Percentiles rank a stretch among this genome's conserved stretches.
Evolutionary conservation across 2,113 vertebrate genomes (phyloP).

Genomic region (Todiramphus chloris): DNA sequence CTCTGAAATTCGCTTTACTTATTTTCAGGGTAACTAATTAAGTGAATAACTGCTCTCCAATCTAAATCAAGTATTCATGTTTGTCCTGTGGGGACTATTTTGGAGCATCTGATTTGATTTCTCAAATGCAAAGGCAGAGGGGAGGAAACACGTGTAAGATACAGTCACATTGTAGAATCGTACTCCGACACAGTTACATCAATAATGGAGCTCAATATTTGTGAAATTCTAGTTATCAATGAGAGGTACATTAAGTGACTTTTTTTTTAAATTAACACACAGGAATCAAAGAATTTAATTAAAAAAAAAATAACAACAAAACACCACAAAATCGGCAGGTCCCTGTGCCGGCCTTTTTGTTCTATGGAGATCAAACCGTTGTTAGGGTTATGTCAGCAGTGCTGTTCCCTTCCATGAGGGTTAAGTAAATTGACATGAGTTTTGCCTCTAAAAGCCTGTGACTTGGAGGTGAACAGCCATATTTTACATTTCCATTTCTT

Average conservation of each 20-base stretch:
- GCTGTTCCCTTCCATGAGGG: not conserved
- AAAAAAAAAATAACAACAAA: not conserved
- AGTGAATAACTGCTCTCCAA: not conserved
- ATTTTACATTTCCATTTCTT: not conserved
- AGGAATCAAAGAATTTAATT: not conserved
- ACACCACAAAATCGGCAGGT: not conserved
- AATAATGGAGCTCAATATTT: not conserved
- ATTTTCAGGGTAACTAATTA: conserved; percentile 19
- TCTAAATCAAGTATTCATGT: not conserved
- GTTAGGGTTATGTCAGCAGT: not conserved
- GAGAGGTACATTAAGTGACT: not conserved
- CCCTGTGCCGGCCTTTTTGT: not conserved
- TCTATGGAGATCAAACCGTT: not conserved
- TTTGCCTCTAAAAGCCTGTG: not conserved
- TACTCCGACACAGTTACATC: not conserved
- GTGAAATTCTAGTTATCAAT: not conserved
- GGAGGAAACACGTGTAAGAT: not conserved
- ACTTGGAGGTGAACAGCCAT: not conserved
- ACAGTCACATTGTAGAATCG: not conserved
- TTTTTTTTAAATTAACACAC: not conserved
- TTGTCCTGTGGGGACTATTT: not conserved
- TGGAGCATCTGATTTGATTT: not conserved
- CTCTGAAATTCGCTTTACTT: not conserved
- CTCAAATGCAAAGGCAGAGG: not conserved
- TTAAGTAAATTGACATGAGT: not conserved